Base-by-base conservation (phyloP, 2,797 vertebrate genomes). In the Erethizon dorsatum region DNA sequence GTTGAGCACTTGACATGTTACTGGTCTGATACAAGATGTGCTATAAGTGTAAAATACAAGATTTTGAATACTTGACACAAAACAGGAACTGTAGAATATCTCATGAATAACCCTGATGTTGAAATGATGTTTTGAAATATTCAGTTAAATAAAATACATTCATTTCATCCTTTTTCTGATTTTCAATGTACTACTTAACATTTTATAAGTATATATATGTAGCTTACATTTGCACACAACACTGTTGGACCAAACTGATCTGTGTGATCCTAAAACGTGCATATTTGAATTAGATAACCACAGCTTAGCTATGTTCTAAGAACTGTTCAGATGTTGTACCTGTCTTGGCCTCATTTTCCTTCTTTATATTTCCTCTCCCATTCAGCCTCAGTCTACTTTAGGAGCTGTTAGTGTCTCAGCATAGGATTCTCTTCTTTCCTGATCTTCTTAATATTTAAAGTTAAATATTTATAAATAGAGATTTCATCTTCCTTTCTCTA, bases 101-200 rank as follows among this genome's bases (percentile, higher is more conserved):
- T 82, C 24, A 82, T 6, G 65, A 89, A 56, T 89, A 97, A 37
- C 33, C 31, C 65, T 77, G 26, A 83, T 77, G 18, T 69, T 61
- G 59, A 90, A 83, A 87, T 89, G n/a, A 54, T 91, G 28, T 78
- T 88, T 96, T 94, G 5, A 9, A 86, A 80, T 71, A 67, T 37
- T 77, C 0, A 54, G 18, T 65, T 92, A 86, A 56, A 56, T 92
- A 22, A 67, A 80, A 87, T 61, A 17, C 17, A 28, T 90, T 41
- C 12, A 26, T 45, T 75, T 2, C 24, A 26, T 45, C 20, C 24
- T 73, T 22, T 45, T 24, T 47, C 11, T 75, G 71, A 24, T 75
- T 75, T 26, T 47, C 41, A 92, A 79, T 79, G 4, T 33, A n/a
- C 33, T 83, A 1, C 20, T 67, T 4, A 31, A 65, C 59, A 75